phyloP scores from a whole-genome alignment of 2,888 invertebrate genomes.

The Napeogenes sylphis region DNA sequence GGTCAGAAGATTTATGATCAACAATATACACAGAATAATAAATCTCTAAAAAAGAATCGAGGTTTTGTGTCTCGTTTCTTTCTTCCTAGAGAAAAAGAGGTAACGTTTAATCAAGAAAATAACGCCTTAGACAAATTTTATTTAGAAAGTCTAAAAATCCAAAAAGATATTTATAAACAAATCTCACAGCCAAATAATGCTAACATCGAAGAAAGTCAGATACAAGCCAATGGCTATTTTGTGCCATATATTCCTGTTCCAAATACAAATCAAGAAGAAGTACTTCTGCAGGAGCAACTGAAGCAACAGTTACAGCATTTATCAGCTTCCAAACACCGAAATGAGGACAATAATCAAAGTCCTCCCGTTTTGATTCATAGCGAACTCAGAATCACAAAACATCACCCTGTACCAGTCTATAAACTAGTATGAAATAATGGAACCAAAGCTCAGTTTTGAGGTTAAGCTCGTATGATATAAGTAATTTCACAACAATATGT shows the following conservation, averaged over 20 bases:
- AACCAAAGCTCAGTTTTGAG: neutral
- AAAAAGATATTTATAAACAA: neutral
- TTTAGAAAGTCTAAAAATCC: neutral
- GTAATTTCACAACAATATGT: too few species aligned
- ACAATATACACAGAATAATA: too few species aligned
- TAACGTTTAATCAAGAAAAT: too few species aligned
- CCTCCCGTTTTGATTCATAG: constrained; percentile 16
- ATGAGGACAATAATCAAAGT: neutral
- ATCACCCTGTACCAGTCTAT: constrained; percentile 7
- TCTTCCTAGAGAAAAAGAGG: too few species aligned
- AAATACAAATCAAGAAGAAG: constrained; percentile 8
- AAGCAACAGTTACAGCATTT: constrained; percentile 8
- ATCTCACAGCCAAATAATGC: neutral
- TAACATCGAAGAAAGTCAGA: neutral
- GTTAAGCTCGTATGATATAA: too few species aligned
- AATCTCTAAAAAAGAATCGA: too few species aligned
- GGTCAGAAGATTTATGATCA: neutral
- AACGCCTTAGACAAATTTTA: neutral
- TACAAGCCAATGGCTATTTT: neutral
- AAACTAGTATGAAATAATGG: neutral
- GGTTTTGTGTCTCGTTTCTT: too few species aligned
- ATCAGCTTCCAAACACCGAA: constrained; percentile 1
- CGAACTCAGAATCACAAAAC: constrained; percentile 12
- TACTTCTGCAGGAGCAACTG: constrained; percentile 3
- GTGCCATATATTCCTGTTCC: constrained; percentile 6